A percentile compares a stretch with the other conserved stretches of the same genome.
Evolutionary conservation across 2,888 invertebrate species (phyloP).

Genomic region (Gonocerus acuteangulatus): DNA sequence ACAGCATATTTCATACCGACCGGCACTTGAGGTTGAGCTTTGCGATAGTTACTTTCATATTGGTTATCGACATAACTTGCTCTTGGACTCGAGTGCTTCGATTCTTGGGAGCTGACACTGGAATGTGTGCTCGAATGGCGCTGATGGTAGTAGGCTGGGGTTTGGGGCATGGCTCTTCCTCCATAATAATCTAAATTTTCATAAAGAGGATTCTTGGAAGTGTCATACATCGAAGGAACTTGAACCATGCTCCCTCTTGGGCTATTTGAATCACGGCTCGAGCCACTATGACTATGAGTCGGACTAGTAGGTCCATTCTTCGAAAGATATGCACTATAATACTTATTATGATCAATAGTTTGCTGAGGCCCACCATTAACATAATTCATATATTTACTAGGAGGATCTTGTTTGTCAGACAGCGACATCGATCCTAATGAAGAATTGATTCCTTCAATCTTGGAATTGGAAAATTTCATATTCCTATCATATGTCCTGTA

Average conservation of each 20-base stretch:
- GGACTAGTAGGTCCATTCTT: slow-evolving; percentile 45
- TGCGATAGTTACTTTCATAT: slow-evolving; percentile 55
- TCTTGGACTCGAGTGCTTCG: slow-evolving; percentile 47
- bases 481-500: slow-evolving; percentile 15
- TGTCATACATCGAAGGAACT: slow-evolving; percentile 39
- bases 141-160: slow-evolving; percentile 57
- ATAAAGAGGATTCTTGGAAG: slow-evolving; percentile 55
- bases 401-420: slow-evolving; percentile 32
- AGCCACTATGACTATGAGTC: slow-evolving; percentile 53
- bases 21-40: slow-evolving; percentile 76
- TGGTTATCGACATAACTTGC: slow-evolving; percentile 44
- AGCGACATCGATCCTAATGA: slow-evolving; percentile 27
- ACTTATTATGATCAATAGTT: slow-evolving; percentile 37
- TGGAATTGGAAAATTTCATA: slow-evolving; percentile 69
- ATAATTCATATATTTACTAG: slow-evolving; percentile 28
- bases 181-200: slow-evolving; percentile 77
- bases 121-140: slow-evolving; percentile 46
- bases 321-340: slow-evolving; percentile 37
- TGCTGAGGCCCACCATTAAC: slow-evolving; percentile 30
- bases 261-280: slow-evolving; percentile 53
- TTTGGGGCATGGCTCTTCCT: slow-evolving; percentile 47
- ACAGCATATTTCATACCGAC: slow-evolving; percentile 47
- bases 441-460: slow-evolving; percentile 55
- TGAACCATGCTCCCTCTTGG: slow-evolving; percentile 43
- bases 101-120: slow-evolving; percentile 46